These are phyloP conservation scores for Mus pahari DNA, from an alignment of 2,113 vertebrate species.

Conservation along the genomic window DNA sequence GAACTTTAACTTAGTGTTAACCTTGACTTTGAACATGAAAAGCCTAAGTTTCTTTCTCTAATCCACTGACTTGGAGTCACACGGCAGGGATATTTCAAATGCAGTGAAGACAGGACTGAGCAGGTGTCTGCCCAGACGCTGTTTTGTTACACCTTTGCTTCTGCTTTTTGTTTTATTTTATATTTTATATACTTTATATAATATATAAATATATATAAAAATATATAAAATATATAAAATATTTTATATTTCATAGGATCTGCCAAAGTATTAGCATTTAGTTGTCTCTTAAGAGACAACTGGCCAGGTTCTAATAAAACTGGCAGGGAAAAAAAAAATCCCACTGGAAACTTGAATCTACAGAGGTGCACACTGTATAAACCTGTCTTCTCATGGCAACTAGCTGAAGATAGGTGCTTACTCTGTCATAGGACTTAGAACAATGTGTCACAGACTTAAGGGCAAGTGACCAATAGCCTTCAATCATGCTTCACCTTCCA, in stretches of 20 bases:
- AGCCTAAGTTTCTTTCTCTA: constrained; percentile 13
- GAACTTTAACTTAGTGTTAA: background rate
- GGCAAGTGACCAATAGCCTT: no score
- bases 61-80: background rate
- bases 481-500: background rate
- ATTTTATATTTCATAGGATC: background rate
- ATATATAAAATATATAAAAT: no score
- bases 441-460: background rate
- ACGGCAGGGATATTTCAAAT: background rate
- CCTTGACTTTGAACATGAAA: background rate
- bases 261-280: background rate
- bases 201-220: no score
- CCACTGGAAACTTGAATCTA: background rate
- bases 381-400: background rate
- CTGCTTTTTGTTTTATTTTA: background rate
- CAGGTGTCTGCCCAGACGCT: background rate
- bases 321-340: background rate
- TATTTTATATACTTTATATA: no score
- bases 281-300: background rate
- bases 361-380: background rate
- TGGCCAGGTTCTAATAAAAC: background rate
- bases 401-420: background rate
- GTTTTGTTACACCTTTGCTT: background rate
- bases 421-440: background rate
- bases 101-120: background rate